Evolutionary conservation across 2,113 vertebrate species (phyloP).

Genomic region (Silurus asotus): DNA sequence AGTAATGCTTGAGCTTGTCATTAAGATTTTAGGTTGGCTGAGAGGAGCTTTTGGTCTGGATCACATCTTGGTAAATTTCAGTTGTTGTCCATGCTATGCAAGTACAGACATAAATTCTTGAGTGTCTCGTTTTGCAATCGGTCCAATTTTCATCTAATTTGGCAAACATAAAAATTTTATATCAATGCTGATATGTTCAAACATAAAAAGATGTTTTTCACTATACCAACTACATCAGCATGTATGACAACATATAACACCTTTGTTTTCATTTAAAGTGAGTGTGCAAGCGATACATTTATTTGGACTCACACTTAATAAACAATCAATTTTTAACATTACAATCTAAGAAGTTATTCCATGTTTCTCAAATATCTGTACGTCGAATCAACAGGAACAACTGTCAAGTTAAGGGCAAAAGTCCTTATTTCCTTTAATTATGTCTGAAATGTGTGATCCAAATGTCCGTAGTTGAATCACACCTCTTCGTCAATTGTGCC

Average conservation of each 20-base stretch:
- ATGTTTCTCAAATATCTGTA: constrained; percentile 12
- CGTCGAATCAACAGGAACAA: constrained; percentile 44
- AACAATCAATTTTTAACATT: constrained; percentile 52
- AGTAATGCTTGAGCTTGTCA: constrained; percentile 27
- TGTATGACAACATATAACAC: constrained; percentile 52
- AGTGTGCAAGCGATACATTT: constrained; percentile 50
- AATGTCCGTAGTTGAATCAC: constrained; percentile 39
- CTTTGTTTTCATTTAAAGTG: constrained; percentile 46
- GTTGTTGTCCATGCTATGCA: constrained; percentile 34
- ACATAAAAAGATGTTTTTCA: constrained; percentile 48
- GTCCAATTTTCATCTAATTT: constrained; percentile 12
- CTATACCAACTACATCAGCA: constrained; percentile 47
- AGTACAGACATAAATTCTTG: constrained; percentile 7
- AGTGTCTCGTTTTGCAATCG: constrained; percentile 11
- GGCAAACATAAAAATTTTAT: constrained; percentile 26
- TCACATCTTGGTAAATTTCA: constrained; percentile 25
- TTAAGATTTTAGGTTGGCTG: constrained; percentile 27
- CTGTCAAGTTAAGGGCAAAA: constrained; percentile 29
- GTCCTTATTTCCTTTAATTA: constrained; percentile 33
- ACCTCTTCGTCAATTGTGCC: constrained; percentile 30
- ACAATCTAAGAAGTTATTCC: constrained; percentile 49
- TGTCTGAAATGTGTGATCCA: constrained; percentile 43
- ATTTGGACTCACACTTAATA: constrained; percentile 53
- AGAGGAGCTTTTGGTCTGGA: constrained; percentile 7
- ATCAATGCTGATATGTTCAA: constrained; percentile 31